A percentile compares a stretch with the other conserved stretches of the same genome.
These are phyloP conservation scores for Balanococcus diminutus DNA, from an alignment of 2,888 invertebrate species.

Conservation along the genomic window DNA sequence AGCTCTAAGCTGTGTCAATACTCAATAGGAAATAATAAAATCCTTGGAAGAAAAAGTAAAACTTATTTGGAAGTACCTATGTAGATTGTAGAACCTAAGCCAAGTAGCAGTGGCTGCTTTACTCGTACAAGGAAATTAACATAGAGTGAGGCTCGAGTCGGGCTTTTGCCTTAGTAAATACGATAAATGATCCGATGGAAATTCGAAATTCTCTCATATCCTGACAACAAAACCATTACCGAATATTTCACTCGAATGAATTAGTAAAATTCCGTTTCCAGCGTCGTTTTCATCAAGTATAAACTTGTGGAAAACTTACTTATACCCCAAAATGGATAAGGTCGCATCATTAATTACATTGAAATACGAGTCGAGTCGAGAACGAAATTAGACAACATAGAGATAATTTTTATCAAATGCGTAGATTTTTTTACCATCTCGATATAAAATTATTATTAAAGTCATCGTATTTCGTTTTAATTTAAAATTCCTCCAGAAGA, in stretches of 20 bases:
- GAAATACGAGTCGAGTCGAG: too few species aligned
- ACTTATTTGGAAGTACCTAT: background rate
- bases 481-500: background rate
- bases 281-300: background rate
- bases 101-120: background rate
- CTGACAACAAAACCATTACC: conserved; percentile 17
- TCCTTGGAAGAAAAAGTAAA: background rate
- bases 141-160: background rate
- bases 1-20: too few species aligned
- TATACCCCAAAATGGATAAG: background rate
- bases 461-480: background rate
- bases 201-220: conserved; percentile 25
- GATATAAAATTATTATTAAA: background rate
- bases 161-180: background rate
- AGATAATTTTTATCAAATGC: conserved; percentile 12
- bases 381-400: background rate
- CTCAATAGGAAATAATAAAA: too few species aligned
- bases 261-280: conserved; percentile 6
- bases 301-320: conserved; percentile 2
- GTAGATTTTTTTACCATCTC: background rate
- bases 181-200: background rate
- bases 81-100: background rate
- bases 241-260: conserved; percentile 16
- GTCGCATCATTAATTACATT: background rate
- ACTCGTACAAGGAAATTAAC: background rate